Evolutionary conservation across 2,113 vertebrate genomes (phyloP).

Genomic region (Macaca nemestrina): DNA sequence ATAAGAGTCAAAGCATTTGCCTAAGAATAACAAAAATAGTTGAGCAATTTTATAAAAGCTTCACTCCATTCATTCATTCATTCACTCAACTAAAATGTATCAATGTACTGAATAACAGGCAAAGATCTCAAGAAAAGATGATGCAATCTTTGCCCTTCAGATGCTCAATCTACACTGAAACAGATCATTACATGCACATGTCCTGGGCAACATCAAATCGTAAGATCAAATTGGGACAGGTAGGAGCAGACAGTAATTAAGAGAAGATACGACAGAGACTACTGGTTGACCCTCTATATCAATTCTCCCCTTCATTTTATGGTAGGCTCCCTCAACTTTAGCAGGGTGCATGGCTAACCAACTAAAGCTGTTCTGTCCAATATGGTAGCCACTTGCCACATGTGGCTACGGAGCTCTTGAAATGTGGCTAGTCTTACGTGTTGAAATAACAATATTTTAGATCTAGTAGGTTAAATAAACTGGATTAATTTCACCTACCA

Average conservation of each 20-base stretch:
- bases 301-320: neutral
- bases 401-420: neutral
- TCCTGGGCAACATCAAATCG: neutral
- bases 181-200: neutral
- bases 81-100: neutral
- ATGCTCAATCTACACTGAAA: neutral
- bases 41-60: slow-evolving; percentile 2
- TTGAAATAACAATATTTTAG: neutral
- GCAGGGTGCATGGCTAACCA: neutral
- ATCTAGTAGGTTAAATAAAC: neutral
- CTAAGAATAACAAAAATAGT: neutral
- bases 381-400: neutral
- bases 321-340: neutral
- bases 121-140: neutral
- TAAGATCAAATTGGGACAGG: neutral
- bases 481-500: neutral
- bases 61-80: neutral
- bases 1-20: neutral
- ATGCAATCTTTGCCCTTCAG: neutral
- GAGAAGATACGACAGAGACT: neutral
- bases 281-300: neutral
- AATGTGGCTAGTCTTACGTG: neutral
- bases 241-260: neutral
- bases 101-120: neutral
- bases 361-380: neutral